Conservation (phyloP, 2,888 invertebrate species). For the Agrotis clavis region DNA sequence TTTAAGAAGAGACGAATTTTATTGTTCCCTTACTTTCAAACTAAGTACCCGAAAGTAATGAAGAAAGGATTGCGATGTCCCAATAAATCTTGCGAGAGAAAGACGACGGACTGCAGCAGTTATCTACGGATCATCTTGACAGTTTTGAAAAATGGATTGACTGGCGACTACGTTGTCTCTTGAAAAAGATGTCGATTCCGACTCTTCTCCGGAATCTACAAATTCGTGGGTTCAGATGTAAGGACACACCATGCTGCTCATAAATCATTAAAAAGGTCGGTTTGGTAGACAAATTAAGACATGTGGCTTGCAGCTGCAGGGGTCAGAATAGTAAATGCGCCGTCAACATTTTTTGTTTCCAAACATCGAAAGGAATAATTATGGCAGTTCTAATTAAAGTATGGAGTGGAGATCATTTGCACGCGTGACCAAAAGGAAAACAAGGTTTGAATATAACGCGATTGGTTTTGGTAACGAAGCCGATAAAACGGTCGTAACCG, state of each 20-base stretch:
- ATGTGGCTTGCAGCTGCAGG: conserved; percentile 87
- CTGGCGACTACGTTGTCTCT: conserved; percentile 7
- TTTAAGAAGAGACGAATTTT: conserved; percentile 29
- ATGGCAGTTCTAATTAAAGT: conserved; percentile 55
- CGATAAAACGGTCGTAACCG: conserved; percentile 79
- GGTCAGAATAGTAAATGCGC: conserved; percentile 61
- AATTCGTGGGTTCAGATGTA: conserved; percentile 57
- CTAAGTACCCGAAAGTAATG: conserved; percentile 27
- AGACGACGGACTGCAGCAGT: background rate
- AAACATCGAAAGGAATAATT: conserved; percentile 45
- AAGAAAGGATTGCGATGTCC: conserved; percentile 7
- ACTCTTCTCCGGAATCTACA: conserved; percentile 55
- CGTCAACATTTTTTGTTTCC: conserved; percentile 58
- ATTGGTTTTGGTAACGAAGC: conserved; percentile 79
- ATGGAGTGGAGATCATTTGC: conserved; percentile 60
- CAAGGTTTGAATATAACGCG: conserved; percentile 78
- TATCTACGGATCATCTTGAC: background rate
- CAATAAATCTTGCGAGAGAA: conserved; percentile 14
- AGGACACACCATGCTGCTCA: conserved; percentile 60
- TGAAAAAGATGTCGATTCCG: conserved; percentile 40
- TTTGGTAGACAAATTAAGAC: conserved; percentile 83
- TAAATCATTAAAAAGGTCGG: conserved; percentile 86
- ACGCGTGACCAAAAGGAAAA: conserved; percentile 86
- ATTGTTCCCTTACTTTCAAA: conserved; percentile 39
- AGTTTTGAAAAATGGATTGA: background rate